A percentile compares a stretch with the other conserved stretches of the same genome.
These are phyloP conservation scores for Drosophila paramelanica DNA, from an alignment of 2,888 invertebrate species.

Conservation along the genomic window DNA sequence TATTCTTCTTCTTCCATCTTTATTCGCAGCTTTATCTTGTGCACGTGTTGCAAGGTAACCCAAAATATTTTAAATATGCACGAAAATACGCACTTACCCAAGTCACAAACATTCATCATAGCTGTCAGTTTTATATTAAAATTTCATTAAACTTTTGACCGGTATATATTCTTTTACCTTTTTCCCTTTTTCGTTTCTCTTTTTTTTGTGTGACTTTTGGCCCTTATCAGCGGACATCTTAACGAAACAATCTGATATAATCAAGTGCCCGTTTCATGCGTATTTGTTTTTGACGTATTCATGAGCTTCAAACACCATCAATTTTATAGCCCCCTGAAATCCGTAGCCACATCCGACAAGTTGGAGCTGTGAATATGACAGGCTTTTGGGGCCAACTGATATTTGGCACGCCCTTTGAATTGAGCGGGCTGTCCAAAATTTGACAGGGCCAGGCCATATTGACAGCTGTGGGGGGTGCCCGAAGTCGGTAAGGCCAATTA, in stretches of 20 bases:
- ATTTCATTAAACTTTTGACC: slow-evolving; percentile 72
- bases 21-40: slow-evolving; percentile 19
- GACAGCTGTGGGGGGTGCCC: slow-evolving; percentile 41
- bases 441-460: slow-evolving; percentile 59
- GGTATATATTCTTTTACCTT: not conserved
- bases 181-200: not conserved
- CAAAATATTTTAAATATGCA: slow-evolving; percentile 13
- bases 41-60: slow-evolving; percentile 34
- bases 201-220: not conserved
- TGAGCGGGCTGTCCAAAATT: slow-evolving; percentile 43
- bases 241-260: slow-evolving; percentile 50
- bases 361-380: slow-evolving; percentile 31
- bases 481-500: slow-evolving; percentile 63
- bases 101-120: slow-evolving; percentile 59
- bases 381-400: slow-evolving; percentile 41
- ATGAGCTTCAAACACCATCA: slow-evolving; percentile 73
- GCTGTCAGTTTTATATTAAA: slow-evolving; percentile 64
- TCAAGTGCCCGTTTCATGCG: slow-evolving; percentile 69
- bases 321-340: slow-evolving; percentile 45
- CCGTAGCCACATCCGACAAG: not conserved
- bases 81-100: not conserved
- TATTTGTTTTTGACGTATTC: slow-evolving; percentile 72
- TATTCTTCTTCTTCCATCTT: not conserved
- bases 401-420: slow-evolving; percentile 45
- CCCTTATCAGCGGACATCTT: slow-evolving; percentile 38